Base-by-base conservation (phyloP, 2,113 vertebrate species). In the Canis aureus region DNA sequence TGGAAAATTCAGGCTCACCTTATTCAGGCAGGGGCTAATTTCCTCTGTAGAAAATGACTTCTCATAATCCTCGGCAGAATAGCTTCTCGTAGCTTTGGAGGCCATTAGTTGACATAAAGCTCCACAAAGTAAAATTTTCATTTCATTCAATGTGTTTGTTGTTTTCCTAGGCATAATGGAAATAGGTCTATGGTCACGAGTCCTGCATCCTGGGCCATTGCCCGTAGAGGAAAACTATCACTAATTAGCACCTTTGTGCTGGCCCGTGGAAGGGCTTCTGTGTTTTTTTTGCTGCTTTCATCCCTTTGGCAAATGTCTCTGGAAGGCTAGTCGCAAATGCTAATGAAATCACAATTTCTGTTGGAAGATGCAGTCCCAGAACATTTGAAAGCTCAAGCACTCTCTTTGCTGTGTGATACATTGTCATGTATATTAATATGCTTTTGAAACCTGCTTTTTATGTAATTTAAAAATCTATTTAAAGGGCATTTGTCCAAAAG, bases 331-430 rank as follows among this genome's bases (percentile, higher is more conserved):
- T 96, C 17, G 2, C 95, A 97, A 83, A 97, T 94, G 94, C 69
- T 98, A 98, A 98, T 96, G 79, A 95, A 97, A 97, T 91, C 35
- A 11, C 76, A 91, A 85, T 98, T 98, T 97, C 67, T 97, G 79
- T 76, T 94, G 82, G 78, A 94, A 97, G 82, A 95, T 69, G 81
- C 4, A 13, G 51, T 93, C 85, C 86, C 69, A 92, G 92, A 95
- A 93, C 69, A 66, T 93, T 80, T 89, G 73, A 96, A 97, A 97
- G n/a, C 93, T 94, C 81, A 69, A 67, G 86, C 90, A 55, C 29
- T 79, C 73, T 94, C 67, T 74, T 80, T 94, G 71, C 78, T 94
- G 22, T 80, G 73, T 86, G 71, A 4, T 83, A 0, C 22, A 60
- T 74, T 94, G 78, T 86, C 67, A 83, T 62, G 29, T 80, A 87